A percentile compares a stretch with the other conserved stretches of the same genome.
phyloP scores from a whole-genome alignment of 2,113 vertebrate species.

The Myiagra hebetior region DNA sequence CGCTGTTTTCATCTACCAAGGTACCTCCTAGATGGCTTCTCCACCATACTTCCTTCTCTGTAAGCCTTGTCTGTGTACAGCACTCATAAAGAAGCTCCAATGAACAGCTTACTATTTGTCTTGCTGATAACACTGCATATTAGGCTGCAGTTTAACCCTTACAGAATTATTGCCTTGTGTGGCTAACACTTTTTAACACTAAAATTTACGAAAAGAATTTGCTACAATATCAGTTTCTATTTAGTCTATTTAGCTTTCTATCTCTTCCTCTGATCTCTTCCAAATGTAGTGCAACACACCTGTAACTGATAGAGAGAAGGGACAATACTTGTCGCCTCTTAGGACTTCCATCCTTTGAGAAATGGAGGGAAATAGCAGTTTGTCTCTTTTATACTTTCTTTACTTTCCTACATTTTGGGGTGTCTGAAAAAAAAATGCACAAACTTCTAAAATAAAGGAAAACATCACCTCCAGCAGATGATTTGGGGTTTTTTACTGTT shows the following conservation, averaged over 20 bases:
- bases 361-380: background rate
- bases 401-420: background rate
- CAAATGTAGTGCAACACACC: fast-evolving
- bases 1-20: background rate
- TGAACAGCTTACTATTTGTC: background rate
- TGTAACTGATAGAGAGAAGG: background rate
- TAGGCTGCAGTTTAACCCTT: background rate
- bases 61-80: background rate
- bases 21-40: background rate
- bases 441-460: background rate
- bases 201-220: background rate
- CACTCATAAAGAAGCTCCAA: background rate
- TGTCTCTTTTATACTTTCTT: background rate
- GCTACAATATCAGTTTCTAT: background rate
- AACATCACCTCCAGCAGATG: background rate
- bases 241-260: background rate
- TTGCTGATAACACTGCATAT: background rate
- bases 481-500: background rate
- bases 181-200: background rate
- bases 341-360: background rate
- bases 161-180: background rate
- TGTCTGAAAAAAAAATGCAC: background rate
- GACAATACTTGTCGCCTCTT: background rate
- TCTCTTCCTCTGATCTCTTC: background rate
- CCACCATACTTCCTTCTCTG: background rate